Base-by-base conservation (phyloP, 2,113 vertebrate species). In the Semicossyphus pulcher region DNA sequence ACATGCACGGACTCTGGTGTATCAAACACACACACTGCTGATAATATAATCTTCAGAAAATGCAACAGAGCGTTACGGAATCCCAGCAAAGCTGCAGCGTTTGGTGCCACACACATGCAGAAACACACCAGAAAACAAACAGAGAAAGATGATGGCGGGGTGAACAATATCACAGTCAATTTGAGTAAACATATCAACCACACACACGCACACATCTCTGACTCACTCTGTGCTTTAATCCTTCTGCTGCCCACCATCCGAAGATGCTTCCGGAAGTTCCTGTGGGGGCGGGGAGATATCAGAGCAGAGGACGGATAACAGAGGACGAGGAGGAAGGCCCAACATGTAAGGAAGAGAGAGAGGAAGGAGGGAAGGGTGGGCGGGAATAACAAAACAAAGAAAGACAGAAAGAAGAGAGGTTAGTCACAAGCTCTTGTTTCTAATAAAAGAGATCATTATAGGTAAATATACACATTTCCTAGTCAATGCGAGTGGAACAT, bases 261-360 rank as follows among this genome's bases (percentile, higher is more conserved):
- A 76, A 99, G 95, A 92, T 99, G 98, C 92, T 99, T 99, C 91
- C 97, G 96, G 94, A 99, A 99, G 94, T 99, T 99, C 92, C 98
- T 99, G 91, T 61, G 87, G 91, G 86, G 89, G 64, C 59, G 29
- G 32, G 65, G 54, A 60, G 26, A 39, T 65, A 59, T 54, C 58
- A 72, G 64, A 62, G 71, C 29, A 82, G 76, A 73, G 78, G 79
- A 90, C 81, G 73, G 78, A 86, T 58, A 70, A 72, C 29, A 12
- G 56, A 64, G 51, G 72, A 70, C 52, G n/a, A n/a, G 76, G 74
- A 78, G 54, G 75, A 74, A 75, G 41, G 47, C 72, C 32, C 70
- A 34, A 70, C 65, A 79, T 34, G 48, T 52, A 85, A 75, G 86
- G 62, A 48, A 32, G 57, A 78, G 44, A 76, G 28, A 66, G 44